Evolutionary conservation across 2,113 vertebrate genomes (phyloP).

Genomic region (Romanogobio albipinnatus): DNA sequence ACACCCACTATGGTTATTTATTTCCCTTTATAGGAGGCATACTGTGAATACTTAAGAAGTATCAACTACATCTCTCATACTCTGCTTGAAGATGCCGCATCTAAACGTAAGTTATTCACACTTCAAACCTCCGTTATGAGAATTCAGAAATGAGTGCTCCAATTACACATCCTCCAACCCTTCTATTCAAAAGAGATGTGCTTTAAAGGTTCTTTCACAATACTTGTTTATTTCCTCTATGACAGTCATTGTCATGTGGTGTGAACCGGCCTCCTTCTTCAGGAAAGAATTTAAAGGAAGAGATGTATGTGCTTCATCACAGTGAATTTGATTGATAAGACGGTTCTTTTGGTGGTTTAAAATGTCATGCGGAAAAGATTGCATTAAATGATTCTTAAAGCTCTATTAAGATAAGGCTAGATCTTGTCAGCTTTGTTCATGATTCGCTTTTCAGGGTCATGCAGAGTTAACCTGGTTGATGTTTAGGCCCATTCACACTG

Average conservation of each 20-base stretch:
- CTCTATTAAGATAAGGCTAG: background rate
- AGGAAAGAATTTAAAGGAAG: background rate
- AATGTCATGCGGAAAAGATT: background rate
- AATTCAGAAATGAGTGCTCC: background rate
- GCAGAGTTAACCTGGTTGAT: background rate
- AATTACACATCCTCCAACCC: background rate
- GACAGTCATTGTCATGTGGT: background rate
- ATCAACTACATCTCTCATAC: constrained; percentile 86
- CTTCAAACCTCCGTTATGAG: background rate
- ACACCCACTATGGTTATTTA: constrained; percentile 45
- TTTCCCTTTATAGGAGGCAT: constrained; percentile 83
- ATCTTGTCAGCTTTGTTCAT: background rate
- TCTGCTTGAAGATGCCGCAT: constrained; percentile 82
- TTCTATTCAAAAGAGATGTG: background rate
- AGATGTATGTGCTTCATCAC: background rate
- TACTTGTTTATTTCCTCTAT: background rate
- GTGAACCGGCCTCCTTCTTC: background rate
- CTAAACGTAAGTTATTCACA: constrained; percentile 72
- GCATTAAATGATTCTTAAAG: constrained; percentile 4
- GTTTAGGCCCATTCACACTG: background rate
- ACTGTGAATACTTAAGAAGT: constrained; percentile 86
- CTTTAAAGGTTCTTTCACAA: background rate
- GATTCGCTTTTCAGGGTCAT: background rate
- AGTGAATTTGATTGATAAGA: constrained; percentile 2
- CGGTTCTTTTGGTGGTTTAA: too few species aligned